Evolutionary conservation across 2,888 invertebrate genomes (phyloP).

Genomic region (Drosophila macrospina): DNA sequence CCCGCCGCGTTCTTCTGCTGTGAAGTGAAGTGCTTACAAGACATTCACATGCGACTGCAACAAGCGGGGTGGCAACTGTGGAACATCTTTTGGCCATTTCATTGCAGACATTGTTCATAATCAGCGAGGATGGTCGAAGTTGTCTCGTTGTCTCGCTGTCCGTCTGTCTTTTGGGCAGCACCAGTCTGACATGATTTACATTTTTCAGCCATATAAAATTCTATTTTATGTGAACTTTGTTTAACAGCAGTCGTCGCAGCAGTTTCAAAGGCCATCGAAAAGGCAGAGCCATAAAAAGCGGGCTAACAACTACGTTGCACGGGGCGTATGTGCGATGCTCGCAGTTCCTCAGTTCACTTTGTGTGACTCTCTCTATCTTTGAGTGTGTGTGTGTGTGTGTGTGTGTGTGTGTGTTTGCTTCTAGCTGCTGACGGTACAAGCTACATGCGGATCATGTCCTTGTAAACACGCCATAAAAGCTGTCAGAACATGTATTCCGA

Average conservation of each 20-base stretch:
- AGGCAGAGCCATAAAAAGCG: constrained; percentile 52
- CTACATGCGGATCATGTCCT: constrained; percentile 80
- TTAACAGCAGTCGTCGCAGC: constrained; percentile 57
- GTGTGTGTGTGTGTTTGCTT: constrained; percentile 22
- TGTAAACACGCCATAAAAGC: constrained; percentile 80
- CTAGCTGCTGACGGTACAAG: constrained; percentile 49
- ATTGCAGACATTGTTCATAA: constrained; percentile 65
- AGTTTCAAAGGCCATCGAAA: constrained; percentile 33
- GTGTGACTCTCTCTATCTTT: not conserved
- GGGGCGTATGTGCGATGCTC: constrained; percentile 57
- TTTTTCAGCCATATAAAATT: constrained; percentile 78
- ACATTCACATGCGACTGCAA: constrained; percentile 49
- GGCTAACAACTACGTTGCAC: constrained; percentile 38
- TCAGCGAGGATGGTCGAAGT: constrained; percentile 63
- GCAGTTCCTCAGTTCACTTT: constrained; percentile 2
- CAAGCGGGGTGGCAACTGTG: constrained; percentile 31
- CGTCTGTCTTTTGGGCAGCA: constrained; percentile 26
- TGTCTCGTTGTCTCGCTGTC: constrained; percentile 13
- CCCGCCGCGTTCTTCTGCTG: no score
- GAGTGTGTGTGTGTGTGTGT: not conserved
- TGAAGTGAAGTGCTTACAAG: constrained; percentile 25
- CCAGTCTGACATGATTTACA: constrained; percentile 74
- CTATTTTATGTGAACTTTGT: constrained; percentile 76
- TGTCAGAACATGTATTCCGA: constrained; percentile 78
- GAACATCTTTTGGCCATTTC: constrained; percentile 56